Base-by-base conservation (phyloP, 92 coral and sea anemone genomes). In the Siderastrea siderea region DNA sequence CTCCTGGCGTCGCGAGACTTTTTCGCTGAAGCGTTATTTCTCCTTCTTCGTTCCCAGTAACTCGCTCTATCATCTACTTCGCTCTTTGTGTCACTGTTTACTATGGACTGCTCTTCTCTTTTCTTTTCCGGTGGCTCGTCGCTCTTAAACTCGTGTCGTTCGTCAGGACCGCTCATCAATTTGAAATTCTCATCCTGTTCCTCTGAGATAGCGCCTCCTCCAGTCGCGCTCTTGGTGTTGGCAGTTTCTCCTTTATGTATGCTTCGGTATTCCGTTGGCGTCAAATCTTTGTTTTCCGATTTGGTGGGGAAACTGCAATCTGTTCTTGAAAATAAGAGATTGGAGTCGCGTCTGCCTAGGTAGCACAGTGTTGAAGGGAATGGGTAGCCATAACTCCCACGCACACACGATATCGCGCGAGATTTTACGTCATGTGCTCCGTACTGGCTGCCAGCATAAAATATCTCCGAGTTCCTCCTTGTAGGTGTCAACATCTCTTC, bases 1-100 rank as follows among this genome's bases (percentile, higher is more conserved):
- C 77, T 52, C 46, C 95, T 78, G 10, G 95, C 92, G 60, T 92
- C 92, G 6, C 95, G 88, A 5, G 95, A 92, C 46, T 82, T 87
- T 70, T 92, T 92, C 3, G 95, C 95, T 4, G 95, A 92, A 1
- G 89, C 86, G 46, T 92, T 92, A 48, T 92, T 92, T 12, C 87
- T 84, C 10, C 89, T 72, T 80, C 95, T 77, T 45, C 90, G 90
- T 63, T 92, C 92, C 45, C 91, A 19, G 80, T 92, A 92, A 7
- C 68, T 58, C n/a, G 54, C 60, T 12, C 53, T 79, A 7, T 66
- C 71, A 3, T 6, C 53, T 7, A 49, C 48, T 58, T 38, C 51
- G 69, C 60, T 17, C 4, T 19, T 65, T 69, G 38, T 48, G 12
- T 54, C 78, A 7, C 45, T 38, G 58, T 48, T 14, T 45, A 74